phyloP scores from a whole-genome alignment of 1,140 invertebrate species.

The Berghia stephanieae region DNA sequence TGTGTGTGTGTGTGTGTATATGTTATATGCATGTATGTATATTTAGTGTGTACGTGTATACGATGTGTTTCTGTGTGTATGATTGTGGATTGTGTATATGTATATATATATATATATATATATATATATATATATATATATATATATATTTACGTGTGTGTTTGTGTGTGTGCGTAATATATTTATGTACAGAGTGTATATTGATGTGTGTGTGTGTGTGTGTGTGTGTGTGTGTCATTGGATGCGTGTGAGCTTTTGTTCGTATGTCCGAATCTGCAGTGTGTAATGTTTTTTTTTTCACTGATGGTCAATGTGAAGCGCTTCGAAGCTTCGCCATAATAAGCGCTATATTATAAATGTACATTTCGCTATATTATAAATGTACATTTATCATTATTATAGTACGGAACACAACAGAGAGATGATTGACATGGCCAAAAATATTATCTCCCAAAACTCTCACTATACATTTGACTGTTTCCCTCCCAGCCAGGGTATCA shows the following conservation, averaged over 20 bases:
- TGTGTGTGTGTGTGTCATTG: not conserved
- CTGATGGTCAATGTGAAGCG: too few species aligned
- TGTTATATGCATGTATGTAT: too few species aligned
- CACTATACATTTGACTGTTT: too few species aligned
- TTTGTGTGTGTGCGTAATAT: slow-evolving; percentile 4
- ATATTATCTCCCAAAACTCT: too few species aligned
- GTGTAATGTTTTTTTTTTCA: too few species aligned
- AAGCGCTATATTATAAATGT: not conserved
- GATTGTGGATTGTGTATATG: not conserved
- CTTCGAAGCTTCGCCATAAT: too few species aligned
- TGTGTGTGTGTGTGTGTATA: slow-evolving; percentile 11
- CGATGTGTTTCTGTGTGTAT: too few species aligned
- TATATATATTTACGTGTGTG: not conserved
- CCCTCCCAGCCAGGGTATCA: too few species aligned
- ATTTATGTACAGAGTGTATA: not conserved
- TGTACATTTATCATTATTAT: not conserved
- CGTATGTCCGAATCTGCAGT: too few species aligned
- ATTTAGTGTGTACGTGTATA: too few species aligned
- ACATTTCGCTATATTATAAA: not conserved
- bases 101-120: not conserved
- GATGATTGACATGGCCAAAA: not conserved
- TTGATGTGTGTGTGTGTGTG: not conserved
- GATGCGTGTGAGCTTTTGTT: too few species aligned
- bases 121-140: not conserved
- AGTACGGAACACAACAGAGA: not conserved